Percentiles rank a stretch among this genome's conserved stretches.
Evolutionary conservation across 2,113 vertebrate species (phyloP).

Genomic region (Anguilla japonica): DNA sequence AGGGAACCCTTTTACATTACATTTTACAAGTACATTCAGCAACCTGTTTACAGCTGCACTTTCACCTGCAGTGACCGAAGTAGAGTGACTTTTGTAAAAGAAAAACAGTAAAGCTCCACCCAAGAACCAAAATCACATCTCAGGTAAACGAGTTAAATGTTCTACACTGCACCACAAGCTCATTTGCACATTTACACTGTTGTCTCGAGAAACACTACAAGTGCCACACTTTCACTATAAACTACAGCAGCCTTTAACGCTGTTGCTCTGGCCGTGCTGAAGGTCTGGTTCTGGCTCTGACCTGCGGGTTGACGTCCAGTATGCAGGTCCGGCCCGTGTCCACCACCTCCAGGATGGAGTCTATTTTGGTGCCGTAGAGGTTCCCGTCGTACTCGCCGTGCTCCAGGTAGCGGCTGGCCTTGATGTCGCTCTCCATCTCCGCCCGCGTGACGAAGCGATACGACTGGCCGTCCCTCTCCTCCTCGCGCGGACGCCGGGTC

Average conservation of each 20-base stretch:
- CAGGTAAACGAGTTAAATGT: no score
- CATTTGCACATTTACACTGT: background rate
- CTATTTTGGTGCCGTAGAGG: constrained; percentile 96
- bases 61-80: background rate
- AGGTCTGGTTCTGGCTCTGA: constrained; percentile 41
- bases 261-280: background rate
- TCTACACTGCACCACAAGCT: background rate
- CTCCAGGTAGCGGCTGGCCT: constrained; percentile 89
- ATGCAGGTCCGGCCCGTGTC: constrained; percentile 88
- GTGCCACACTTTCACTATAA: background rate
- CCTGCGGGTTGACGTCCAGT: constrained; percentile 96
- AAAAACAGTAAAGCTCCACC: no score
- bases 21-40: background rate
- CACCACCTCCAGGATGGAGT: constrained; percentile 95
- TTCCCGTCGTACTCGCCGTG: constrained; percentile 97
- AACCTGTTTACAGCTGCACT: no score
- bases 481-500: constrained; percentile 87
- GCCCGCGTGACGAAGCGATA: constrained; percentile 89
- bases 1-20: background rate
- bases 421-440: constrained; percentile 92
- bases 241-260: background rate
- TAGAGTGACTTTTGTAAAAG: no score
- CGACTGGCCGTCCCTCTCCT: constrained; percentile 90
- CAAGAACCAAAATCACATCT: no score
- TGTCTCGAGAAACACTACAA: background rate